These are phyloP conservation scores for Piaya cayana DNA, from an alignment of 2,113 vertebrate genomes.

Conservation along the genomic window DNA sequence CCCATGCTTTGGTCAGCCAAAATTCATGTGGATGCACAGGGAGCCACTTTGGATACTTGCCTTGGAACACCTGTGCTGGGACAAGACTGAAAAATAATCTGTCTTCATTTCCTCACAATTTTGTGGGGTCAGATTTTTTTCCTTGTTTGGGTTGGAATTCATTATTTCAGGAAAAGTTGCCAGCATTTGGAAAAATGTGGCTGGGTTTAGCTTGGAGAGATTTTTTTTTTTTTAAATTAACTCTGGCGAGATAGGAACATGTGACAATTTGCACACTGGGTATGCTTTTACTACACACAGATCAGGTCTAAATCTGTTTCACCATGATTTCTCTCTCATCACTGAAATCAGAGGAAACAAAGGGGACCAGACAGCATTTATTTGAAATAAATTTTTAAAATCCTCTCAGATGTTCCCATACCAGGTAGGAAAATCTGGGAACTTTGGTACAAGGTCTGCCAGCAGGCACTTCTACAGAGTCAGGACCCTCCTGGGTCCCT, in stretches of 20 bases:
- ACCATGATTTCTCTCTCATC: background rate
- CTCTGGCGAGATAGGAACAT: background rate
- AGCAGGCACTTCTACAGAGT: background rate
- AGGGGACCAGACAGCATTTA: background rate
- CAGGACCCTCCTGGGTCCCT: background rate
- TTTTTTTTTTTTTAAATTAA: too few species aligned
- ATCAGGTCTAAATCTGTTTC: background rate
- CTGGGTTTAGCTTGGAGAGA: background rate
- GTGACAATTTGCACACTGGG: background rate
- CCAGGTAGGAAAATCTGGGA: background rate
- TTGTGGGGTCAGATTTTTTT: background rate
- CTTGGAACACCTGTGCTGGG: background rate
- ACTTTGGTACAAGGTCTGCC: background rate
- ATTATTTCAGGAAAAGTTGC: background rate
- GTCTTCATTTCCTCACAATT: background rate
- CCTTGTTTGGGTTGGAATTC: background rate
- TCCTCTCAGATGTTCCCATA: rapidly evolving
- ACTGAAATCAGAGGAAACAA: background rate
- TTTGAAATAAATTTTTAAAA: background rate
- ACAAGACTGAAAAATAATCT: background rate
- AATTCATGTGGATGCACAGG: rapidly evolving
- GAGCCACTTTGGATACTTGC: background rate
- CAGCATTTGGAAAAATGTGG: background rate
- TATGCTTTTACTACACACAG: background rate
- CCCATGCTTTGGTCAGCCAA: rapidly evolving